phyloP scores from a whole-genome alignment of 2,113 vertebrate genomes.

The Hemichromis elongatus region DNA sequence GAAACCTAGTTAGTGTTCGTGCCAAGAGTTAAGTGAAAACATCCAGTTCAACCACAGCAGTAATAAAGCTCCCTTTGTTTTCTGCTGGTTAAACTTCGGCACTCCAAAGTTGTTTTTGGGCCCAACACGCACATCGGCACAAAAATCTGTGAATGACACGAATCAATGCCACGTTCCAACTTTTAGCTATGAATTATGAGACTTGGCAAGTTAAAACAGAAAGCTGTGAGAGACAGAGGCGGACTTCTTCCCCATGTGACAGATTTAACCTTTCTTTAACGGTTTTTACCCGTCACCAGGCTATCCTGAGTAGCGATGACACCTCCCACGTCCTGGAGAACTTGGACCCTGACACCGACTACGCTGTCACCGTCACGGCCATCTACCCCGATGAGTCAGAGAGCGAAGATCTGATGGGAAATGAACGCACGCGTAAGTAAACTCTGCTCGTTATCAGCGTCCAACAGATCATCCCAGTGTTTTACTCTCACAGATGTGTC shows the following conservation, averaged over 20 bases:
- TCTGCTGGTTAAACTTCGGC: not conserved
- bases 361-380: constrained; percentile 86
- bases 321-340: constrained; percentile 78
- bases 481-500: not conserved
- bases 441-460: no score
- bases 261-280: not conserved
- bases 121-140: not conserved
- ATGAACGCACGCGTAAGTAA: constrained; percentile 85
- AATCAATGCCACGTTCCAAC: not conserved
- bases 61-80: constrained; percentile 17
- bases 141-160: not conserved
- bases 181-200: not conserved
- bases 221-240: not conserved
- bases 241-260: not conserved
- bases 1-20: not conserved
- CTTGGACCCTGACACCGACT: constrained; percentile 84
- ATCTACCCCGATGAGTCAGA: constrained; percentile 97
- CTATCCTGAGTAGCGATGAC: constrained; percentile 82
- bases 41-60: not conserved
- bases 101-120: not conserved
- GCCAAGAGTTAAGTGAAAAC: constrained; percentile 17
- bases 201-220: not conserved
- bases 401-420: constrained; percentile 87
- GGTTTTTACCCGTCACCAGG: constrained; percentile 57
- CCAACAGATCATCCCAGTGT: not conserved